phyloP scores from a whole-genome alignment of 2,113 vertebrate genomes.

The Chinchilla lanigera region DNA sequence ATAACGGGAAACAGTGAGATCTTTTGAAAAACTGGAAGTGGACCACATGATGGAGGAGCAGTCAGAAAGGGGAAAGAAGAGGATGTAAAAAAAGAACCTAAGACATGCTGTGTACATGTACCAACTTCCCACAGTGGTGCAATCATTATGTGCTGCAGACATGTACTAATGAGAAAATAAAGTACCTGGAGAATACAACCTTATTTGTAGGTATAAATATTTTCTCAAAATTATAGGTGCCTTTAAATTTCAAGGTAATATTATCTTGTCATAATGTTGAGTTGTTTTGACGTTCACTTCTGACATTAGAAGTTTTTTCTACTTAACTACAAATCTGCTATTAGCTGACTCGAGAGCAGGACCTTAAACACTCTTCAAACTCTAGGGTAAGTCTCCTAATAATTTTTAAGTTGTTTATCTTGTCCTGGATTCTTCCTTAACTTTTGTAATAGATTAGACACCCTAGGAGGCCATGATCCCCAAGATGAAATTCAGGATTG shows the following conservation, averaged over 20 bases:
- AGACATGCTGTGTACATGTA: neutral
- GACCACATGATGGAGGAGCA: neutral
- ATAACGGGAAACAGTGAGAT: neutral
- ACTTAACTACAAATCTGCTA: neutral
- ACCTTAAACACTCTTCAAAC: neutral
- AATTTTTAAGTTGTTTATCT: neutral
- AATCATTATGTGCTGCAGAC: neutral
- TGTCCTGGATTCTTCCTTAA: neutral
- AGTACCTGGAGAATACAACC: neutral
- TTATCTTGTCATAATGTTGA: neutral
- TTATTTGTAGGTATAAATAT: slow-evolving; percentile 32
- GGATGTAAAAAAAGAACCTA: neutral
- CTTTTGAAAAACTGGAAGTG: neutral
- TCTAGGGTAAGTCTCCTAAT: neutral
- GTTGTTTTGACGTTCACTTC: neutral
- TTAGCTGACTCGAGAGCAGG: neutral
- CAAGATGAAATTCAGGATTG: neutral
- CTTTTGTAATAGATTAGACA: neutral
- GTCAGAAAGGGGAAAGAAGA: neutral
- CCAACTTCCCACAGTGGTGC: neutral
- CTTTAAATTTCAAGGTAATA: slow-evolving; percentile 19
- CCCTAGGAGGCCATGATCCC: neutral
- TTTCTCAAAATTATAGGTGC: neutral
- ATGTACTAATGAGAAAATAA: neutral
- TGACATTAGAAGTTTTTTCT: neutral